A percentile compares a stretch with the other conserved stretches of the same genome.
These are phyloP conservation scores for Orussus abietinus DNA, from an alignment of 1,140 invertebrate genomes.

Conservation along the genomic window DNA sequence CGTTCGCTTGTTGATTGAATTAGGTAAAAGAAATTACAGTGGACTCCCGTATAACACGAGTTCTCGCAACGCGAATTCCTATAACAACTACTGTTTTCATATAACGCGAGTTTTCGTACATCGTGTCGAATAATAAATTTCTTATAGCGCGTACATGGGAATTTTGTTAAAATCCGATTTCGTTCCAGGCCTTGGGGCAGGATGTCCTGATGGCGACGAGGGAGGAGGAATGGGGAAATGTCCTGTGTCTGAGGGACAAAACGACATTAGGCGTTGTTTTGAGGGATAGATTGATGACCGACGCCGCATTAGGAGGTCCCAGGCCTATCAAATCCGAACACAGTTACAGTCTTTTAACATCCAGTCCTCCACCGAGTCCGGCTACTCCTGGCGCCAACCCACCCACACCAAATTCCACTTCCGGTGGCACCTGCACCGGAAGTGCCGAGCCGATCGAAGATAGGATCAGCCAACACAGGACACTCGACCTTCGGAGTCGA, in stretches of 20 bases:
- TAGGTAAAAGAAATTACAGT: too few relatives aligned
- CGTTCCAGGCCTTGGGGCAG: conserved; percentile 32
- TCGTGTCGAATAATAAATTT: too few relatives aligned
- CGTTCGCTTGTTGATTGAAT: conserved; percentile 1
- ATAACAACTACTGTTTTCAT: too few relatives aligned
- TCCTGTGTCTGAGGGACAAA: conserved; percentile 27
- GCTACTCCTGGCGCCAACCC: conserved; percentile 35
- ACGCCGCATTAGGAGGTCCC: conserved; percentile 72
- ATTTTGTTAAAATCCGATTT: too few relatives aligned
- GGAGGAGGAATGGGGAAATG: conserved; percentile 45
- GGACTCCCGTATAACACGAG: too few relatives aligned
- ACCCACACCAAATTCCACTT: conserved; percentile 26
- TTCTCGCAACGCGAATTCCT: too few relatives aligned
- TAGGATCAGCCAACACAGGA: conserved; percentile 32
- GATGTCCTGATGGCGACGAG: conserved; percentile 36
- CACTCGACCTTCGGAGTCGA: conserved; percentile 29
- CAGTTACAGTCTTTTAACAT: conserved; percentile 67
- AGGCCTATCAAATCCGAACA: conserved; percentile 81
- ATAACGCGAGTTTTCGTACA: too few relatives aligned
- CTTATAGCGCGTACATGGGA: too few relatives aligned
- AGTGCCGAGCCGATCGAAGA: too few relatives aligned
- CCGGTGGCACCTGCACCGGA: too few relatives aligned
- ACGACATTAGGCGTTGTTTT: conserved; percentile 62
- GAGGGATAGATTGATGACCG: conserved; percentile 86
- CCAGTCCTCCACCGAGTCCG: conserved; percentile 62